Percentiles rank a stretch among this genome's conserved stretches.
phyloP scores from a whole-genome alignment of 1,140 invertebrate species.

The Drosophila biarmipes region DNA sequence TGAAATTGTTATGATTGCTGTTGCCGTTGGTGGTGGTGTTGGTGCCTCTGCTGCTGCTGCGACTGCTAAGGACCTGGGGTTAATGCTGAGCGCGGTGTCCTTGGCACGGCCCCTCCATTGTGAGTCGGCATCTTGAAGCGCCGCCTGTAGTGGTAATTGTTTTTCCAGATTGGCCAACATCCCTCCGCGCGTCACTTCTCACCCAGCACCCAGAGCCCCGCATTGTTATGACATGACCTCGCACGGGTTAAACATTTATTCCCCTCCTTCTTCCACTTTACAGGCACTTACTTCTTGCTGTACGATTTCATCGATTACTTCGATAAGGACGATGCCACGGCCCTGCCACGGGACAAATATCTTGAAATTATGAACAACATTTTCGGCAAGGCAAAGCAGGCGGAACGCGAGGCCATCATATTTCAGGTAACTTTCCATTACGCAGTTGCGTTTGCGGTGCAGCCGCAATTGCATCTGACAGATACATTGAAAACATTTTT shows the following conservation, averaged over 20 bases:
- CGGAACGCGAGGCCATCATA: constrained; percentile 94
- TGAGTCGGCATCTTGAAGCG: constrained; percentile 52
- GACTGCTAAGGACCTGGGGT: constrained; percentile 48
- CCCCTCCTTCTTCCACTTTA: constrained; percentile 68
- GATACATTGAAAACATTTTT: background rate
- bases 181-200: constrained; percentile 4
- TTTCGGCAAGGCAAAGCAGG: constrained; percentile 92
- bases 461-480: constrained; percentile 2
- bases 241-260: constrained; percentile 16
- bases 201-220: constrained; percentile 4
- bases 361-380: constrained; percentile 94
- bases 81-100: constrained; percentile 72
- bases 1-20: constrained; percentile 18
- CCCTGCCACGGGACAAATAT: constrained; percentile 92
- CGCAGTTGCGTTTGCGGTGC: background rate
- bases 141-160: constrained; percentile 71
- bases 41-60: constrained; percentile 7
- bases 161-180: constrained; percentile 55
- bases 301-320: constrained; percentile 96
- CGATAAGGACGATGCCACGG: constrained; percentile 92
- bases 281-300: constrained; percentile 95
- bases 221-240: constrained; percentile 55
- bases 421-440: constrained; percentile 90
- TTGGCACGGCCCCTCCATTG: constrained; percentile 75
- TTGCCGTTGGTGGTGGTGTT: constrained; percentile 4